phyloP scores from a whole-genome alignment of 2,888 invertebrate genomes.

The Herminia tarsipennalis region DNA sequence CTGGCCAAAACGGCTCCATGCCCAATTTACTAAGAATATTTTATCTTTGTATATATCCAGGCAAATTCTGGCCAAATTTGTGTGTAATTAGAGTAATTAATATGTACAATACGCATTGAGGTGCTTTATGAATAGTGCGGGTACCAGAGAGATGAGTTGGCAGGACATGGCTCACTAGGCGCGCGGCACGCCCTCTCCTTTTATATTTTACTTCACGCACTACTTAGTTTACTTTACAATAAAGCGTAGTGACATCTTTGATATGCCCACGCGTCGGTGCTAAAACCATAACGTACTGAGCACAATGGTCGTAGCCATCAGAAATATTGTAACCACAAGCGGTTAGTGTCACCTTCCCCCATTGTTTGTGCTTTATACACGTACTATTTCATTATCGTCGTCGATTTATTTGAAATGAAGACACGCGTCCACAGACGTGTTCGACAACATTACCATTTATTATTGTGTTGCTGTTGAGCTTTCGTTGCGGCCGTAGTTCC shows the following conservation, averaged over 20 bases:
- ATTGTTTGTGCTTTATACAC: conserved; percentile 65
- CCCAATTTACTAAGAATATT: too few species aligned
- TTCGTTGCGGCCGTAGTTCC: conserved; percentile 66
- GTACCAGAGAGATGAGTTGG: conserved; percentile 46
- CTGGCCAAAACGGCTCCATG: too few species aligned
- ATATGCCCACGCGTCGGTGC: conserved; percentile 49
- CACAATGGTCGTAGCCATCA: conserved; percentile 50
- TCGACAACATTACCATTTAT: conserved; percentile 68
- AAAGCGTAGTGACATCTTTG: conserved; percentile 28
- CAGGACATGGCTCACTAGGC: conserved; percentile 57
- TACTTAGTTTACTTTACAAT: conserved; percentile 35
- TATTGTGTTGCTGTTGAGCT: conserved; percentile 65
- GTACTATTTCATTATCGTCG: conserved; percentile 70
- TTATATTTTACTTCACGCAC: conserved; percentile 51
- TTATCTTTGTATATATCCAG: too few species aligned
- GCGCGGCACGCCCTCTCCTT: conserved; percentile 61
- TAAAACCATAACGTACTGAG: conserved; percentile 49
- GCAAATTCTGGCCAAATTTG: too few species aligned
- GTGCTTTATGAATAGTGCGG: conserved; percentile 27
- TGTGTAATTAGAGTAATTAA: too few species aligned
- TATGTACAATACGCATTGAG: too few species aligned
- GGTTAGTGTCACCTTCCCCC: conserved; percentile 62
- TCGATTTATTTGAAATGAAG: conserved; percentile 68
- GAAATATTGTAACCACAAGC: conserved; percentile 51
- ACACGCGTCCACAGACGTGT: conserved; percentile 62